phyloP scores from a whole-genome alignment of 1,140 invertebrate genomes.

The Leguminivora glycinivorella region DNA sequence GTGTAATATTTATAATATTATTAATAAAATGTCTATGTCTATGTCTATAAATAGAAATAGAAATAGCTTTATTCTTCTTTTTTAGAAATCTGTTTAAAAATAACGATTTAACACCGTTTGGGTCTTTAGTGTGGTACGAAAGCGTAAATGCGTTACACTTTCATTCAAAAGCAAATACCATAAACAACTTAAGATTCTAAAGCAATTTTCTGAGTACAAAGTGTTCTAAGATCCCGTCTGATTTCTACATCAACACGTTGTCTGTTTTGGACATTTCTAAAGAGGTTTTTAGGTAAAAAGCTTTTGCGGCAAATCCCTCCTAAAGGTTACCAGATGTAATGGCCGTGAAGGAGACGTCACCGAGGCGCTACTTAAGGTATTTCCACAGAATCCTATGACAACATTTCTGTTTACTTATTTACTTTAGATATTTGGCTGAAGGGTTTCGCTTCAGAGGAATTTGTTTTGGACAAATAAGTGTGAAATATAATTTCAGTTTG shows the following conservation, averaged over 20 bases:
- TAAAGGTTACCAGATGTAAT: slow-evolving; percentile 28
- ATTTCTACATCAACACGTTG: slow-evolving; percentile 26
- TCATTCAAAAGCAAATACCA: background rate
- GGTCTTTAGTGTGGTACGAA: no score
- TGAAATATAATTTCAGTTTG: slow-evolving; percentile 26
- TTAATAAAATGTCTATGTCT: no score
- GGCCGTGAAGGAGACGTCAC: slow-evolving; percentile 26
- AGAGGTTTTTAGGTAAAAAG: slow-evolving; percentile 30
- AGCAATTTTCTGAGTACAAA: slow-evolving; percentile 11
- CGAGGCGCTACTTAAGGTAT: slow-evolving; percentile 27
- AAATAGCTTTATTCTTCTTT: no score
- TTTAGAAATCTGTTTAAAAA: no score
- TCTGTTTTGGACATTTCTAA: slow-evolving; percentile 28
- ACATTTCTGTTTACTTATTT: slow-evolving; percentile 29
- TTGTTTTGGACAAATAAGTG: slow-evolving; percentile 12
- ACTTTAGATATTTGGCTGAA: slow-evolving; percentile 26
- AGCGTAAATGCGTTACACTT: background rate
- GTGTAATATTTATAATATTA: no score
- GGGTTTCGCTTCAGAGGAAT: slow-evolving; percentile 7
- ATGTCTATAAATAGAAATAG: no score
- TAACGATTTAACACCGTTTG: no score
- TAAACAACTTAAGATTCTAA: background rate
- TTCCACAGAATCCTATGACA: slow-evolving; percentile 27
- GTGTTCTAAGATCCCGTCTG: slow-evolving; percentile 16
- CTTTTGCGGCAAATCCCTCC: slow-evolving; percentile 26